A percentile compares a stretch with the other conserved stretches of the same genome.
Evolutionary conservation across 2,113 vertebrate species (phyloP).

Genomic region (Nothobranchius kuhntae): DNA sequence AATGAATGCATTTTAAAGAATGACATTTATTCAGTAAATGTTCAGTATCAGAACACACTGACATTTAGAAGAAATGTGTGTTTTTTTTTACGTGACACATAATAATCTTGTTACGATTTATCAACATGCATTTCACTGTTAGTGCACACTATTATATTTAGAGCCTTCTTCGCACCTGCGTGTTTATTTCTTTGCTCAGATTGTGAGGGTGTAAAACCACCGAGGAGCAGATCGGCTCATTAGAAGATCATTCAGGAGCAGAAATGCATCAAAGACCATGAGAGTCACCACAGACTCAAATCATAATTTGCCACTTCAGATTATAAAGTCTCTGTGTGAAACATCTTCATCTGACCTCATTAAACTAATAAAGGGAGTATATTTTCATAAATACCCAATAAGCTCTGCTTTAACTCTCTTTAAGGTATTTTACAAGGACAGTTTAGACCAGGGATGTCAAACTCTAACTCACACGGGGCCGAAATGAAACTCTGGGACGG

Average conservation of each 20-base stretch:
- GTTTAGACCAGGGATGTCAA: no score
- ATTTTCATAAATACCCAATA: not conserved
- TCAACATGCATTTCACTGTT: not conserved
- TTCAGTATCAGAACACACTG: no score
- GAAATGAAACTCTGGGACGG: no score
- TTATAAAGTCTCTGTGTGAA: constrained; percentile 8
- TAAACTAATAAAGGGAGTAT: not conserved
- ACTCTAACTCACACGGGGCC: no score
- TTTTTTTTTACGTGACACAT: no score
- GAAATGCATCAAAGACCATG: constrained; percentile 22
- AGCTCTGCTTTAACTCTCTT: no score
- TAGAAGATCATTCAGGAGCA: constrained; percentile 38
- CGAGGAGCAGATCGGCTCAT: constrained; percentile 33
- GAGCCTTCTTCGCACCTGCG: not conserved
- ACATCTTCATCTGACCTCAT: not conserved
- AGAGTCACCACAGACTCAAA: constrained; percentile 16
- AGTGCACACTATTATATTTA: not conserved
- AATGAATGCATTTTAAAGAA: no score
- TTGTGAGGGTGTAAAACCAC: constrained; percentile 15
- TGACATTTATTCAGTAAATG: not conserved
- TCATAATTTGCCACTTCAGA: constrained; percentile 34
- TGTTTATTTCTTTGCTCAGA: not conserved
- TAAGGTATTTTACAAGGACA: no score
- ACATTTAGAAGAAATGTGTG: not conserved
- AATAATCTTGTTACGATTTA: not conserved